These are phyloP conservation scores for Stictonetta naevosa DNA, from an alignment of 2,113 vertebrate genomes.

Conservation along the genomic window DNA sequence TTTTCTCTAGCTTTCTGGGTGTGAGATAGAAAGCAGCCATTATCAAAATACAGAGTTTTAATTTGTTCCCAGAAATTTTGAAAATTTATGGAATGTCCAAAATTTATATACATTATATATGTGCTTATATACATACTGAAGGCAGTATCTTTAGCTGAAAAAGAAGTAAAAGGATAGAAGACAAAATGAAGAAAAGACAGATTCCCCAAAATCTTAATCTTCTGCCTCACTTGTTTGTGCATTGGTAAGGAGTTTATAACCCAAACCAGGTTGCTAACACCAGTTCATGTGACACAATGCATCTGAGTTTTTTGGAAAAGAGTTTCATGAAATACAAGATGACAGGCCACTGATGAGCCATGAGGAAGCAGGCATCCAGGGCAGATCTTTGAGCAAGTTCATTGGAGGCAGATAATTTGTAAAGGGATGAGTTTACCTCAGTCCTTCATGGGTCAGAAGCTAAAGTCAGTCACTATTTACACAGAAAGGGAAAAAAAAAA, in stretches of 20 bases:
- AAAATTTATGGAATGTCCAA: neutral
- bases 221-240: neutral
- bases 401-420: neutral
- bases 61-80: neutral
- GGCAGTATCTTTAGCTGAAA: neutral
- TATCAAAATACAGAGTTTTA: neutral
- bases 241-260: neutral
- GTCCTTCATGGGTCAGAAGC: neutral
- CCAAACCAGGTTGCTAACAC: neutral
- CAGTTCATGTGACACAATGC: neutral
- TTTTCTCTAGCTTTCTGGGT: neutral
- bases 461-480: neutral
- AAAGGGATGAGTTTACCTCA: neutral
- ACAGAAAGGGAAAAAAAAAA: neutral
- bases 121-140: neutral
- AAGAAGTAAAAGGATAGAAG: neutral
- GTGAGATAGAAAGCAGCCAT: neutral
- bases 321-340: neutral
- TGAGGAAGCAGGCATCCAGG: neutral
- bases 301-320: neutral
- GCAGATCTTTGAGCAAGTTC: neutral
- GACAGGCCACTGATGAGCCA: neutral
- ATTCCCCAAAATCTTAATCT: neutral
- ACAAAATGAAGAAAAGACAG: neutral
- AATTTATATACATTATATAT: too few species aligned